Evolutionary conservation across 2,797 vertebrate species (phyloP), one percentile per base, ranked within the genome.

Genomic region (Sphenodon punctatus): DNA sequence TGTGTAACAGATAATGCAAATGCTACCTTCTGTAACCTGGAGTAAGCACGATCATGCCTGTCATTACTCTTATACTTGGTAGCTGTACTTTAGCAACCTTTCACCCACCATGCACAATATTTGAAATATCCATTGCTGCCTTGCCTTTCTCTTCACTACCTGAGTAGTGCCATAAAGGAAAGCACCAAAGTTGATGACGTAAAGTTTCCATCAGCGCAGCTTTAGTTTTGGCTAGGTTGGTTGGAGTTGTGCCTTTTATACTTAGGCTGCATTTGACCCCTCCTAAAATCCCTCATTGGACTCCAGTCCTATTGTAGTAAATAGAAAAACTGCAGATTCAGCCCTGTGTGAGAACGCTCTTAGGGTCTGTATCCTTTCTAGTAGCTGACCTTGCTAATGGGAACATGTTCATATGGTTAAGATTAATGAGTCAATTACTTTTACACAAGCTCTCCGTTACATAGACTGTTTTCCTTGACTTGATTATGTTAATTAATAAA

Each of bases 381-480:
- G 83, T 2, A 53, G 75, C 70, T 94, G 94, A 94, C 92, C 94
- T 93, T 92, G 83, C 67, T 93, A 94, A 92, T 89, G 91, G 51
- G 77, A 93, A 85, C 80, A 89, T 93, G 91, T 93, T 95, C 85
- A 87, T 91, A 91, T 89, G 84, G 87, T 88, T 94, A 94, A 95
- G 94, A 95, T 95, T 95, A 95, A 95, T 95, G 94, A 95, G 88
- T 92, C 94, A 94, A 95, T 95, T 95, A 95, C 93, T 94, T 95
- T 93, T 92, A 92, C 73, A 93, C 88, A 93, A 89, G 77, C 78
- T 93, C 92, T 93, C 85, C 91, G 82, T 95, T 92, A 93, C 84
- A n/a, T 90, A 92, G 49, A 36, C 79, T 92, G 87, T 93, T 95
- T 94, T 91, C 86, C 85, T 94, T 91, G 80, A 92, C 89, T 95